Conservation (phyloP, 2,113 vertebrate genomes). For the Bujurquina vittata region DNA sequence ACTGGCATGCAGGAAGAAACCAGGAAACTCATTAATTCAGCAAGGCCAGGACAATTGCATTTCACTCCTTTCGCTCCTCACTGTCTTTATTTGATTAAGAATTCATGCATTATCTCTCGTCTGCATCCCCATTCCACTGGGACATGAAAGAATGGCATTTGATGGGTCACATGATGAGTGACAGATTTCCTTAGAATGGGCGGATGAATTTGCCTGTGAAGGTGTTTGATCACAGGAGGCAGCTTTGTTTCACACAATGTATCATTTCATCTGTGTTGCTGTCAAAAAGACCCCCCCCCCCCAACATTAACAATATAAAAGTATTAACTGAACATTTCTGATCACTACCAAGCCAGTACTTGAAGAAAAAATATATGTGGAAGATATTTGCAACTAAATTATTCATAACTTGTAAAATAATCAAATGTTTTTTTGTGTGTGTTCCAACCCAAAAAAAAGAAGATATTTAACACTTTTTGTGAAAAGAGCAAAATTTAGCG, state of each 20-base stretch:
- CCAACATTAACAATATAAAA: background rate
- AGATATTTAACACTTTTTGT: background rate
- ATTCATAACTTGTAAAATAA: background rate
- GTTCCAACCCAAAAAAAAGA: background rate
- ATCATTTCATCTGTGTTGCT: constrained; percentile 44
- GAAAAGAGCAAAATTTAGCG: background rate
- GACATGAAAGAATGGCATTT: constrained; percentile 38
- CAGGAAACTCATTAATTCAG: constrained; percentile 58
- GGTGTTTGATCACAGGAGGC: constrained; percentile 63
- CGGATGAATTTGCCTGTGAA: constrained; percentile 36
- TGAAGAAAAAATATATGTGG: background rate
- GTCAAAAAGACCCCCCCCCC: constrained; percentile 16
- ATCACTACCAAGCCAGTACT: background rate
- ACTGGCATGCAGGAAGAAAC: constrained; percentile 46
- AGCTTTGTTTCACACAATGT: constrained; percentile 68
- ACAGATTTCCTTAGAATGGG: constrained; percentile 27
- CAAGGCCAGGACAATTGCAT: constrained; percentile 36
- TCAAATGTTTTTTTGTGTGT: background rate
- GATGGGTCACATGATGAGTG: constrained; percentile 38
- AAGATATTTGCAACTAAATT: background rate
- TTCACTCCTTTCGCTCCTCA: constrained; percentile 52
- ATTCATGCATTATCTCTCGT: constrained; percentile 70
- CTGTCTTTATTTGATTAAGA: constrained; percentile 72
- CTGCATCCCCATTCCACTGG: constrained; percentile 36
- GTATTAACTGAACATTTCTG: background rate